Base-by-base conservation (phyloP, 2,888 invertebrate species). In the Leptogaster cylindrica region DNA sequence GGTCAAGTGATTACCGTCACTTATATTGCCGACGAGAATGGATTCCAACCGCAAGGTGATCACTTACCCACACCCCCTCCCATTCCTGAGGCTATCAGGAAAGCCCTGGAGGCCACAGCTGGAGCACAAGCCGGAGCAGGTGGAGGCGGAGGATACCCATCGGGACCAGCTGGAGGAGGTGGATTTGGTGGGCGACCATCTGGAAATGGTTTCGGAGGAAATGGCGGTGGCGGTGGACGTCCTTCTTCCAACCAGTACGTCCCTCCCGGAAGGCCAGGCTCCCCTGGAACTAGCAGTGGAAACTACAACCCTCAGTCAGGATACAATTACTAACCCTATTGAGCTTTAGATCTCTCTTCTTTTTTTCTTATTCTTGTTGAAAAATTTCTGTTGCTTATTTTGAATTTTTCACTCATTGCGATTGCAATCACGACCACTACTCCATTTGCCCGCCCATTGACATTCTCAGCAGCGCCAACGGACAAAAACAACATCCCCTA, bases 21-120 rank as follows among this genome's bases (percentile, higher is more conserved):
- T n/a, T 88, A 88, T 74, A 83, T 84, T 1, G 88, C 87, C 41
- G 88, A 88, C 74, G 88, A 88, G 75, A 87, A 86, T 70, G 88
- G 88, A 61, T 88, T 88, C 78, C 85, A 84, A 68, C 85, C 88
- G 1, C 81, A 83, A 69, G 81, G 81, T 6, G 83, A 81, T 23
- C 84, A 87, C 72, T 75, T 88, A 50, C 88, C 88, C 12, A 87
- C 87, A 0, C 84, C 87, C 5, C 87, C 87, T 2, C 87, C 87
- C 63, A 86, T 88, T 71, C 88, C 88, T n/a, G 85, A 84, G 72
- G 87, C 85, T 31, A 88, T 88, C 71, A 82, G 83, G 66, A 84
- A 84, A 73, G 83, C 87, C 0, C 75, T 88, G 51, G 85, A 84
- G 52, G 79, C 82, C 20, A 81, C 81, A 27, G 83, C 83, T 10